Percentiles rank a stretch among this genome's conserved stretches.
These are phyloP conservation scores for Araneus ventricosus DNA, from an alignment of 1,140 invertebrate species.

Conservation along the genomic window DNA sequence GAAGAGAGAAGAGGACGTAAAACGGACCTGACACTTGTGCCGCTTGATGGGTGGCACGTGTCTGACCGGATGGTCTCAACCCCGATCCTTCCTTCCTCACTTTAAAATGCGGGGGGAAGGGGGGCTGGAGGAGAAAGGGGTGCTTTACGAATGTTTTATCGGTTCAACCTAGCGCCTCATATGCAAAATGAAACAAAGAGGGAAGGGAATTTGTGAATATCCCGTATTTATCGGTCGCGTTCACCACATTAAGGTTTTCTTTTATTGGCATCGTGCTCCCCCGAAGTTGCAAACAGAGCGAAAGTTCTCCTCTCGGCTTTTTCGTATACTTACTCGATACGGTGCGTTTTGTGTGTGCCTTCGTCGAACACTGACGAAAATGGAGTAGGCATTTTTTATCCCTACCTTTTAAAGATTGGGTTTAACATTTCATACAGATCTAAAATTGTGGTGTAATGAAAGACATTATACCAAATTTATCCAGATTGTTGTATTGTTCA, in stretches of 20 bases:
- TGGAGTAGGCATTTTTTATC: no score
- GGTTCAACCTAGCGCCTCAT: neutral
- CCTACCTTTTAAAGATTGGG: no score
- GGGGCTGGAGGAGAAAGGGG: neutral
- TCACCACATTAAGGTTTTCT: neutral
- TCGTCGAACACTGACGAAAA: no score
- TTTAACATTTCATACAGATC: no score
- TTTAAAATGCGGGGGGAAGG: neutral
- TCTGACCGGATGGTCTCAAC: conserved; percentile 7
- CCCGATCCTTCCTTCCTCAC: neutral
- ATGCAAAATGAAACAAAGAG: neutral
- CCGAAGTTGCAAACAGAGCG: no score
- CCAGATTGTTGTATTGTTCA: no score
- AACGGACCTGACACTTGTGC: conserved; percentile 33
- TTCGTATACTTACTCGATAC: no score
- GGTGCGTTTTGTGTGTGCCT: no score
- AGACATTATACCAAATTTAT: no score
- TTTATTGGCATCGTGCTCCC: no score
- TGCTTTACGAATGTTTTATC: neutral
- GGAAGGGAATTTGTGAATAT: neutral
- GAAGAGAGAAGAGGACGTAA: neutral
- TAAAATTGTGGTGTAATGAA: no score
- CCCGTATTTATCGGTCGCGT: neutral
- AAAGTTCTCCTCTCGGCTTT: no score
- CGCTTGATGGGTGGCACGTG: conserved; percentile 47